phyloP scores from a whole-genome alignment of 2,888 invertebrate genomes.

The Charanyca ferruginea region DNA sequence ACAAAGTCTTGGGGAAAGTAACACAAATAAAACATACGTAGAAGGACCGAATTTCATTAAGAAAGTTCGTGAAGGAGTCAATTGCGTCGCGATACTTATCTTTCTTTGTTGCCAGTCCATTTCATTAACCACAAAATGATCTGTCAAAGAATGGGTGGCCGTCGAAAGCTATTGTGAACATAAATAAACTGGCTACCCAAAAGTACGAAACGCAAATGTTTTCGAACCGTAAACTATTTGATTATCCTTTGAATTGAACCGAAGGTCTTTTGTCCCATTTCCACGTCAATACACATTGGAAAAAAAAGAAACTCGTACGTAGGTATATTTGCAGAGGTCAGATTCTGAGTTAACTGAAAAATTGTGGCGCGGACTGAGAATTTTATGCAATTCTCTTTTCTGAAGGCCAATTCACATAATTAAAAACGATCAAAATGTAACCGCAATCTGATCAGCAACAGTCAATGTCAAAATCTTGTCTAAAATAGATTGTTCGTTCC shows the following conservation, averaged over 20 bases:
- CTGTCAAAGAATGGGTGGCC: slow-evolving; percentile 71
- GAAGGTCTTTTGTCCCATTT: slow-evolving; percentile 77
- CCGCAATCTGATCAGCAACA: too few relatives aligned
- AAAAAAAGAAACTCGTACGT: slow-evolving; percentile 70
- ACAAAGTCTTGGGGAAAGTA: slow-evolving; percentile 52
- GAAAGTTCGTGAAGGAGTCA: slow-evolving; percentile 59
- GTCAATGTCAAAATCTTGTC: too few relatives aligned
- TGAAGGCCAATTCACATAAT: too few relatives aligned
- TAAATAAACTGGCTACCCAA: slow-evolving; percentile 73
- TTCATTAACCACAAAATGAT: slow-evolving; percentile 75
- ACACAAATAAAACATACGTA: slow-evolving; percentile 62
- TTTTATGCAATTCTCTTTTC: slow-evolving; percentile 53
- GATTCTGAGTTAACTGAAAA: slow-evolving; percentile 67
- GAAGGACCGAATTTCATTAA: slow-evolving; percentile 59
- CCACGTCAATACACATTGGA: slow-evolving; percentile 74
- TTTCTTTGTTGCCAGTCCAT: slow-evolving; percentile 61
- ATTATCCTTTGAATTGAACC: slow-evolving; percentile 82
- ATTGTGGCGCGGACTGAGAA: slow-evolving; percentile 51
- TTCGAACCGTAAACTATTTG: slow-evolving; percentile 81
- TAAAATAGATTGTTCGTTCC: too few relatives aligned
- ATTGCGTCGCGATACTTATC: slow-evolving; percentile 60
- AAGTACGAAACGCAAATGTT: slow-evolving; percentile 74
- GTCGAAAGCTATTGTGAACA: slow-evolving; percentile 72
- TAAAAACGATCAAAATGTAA: too few relatives aligned
- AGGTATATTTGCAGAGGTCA: slow-evolving; percentile 73